These are phyloP conservation scores for Semotilus atromaculatus DNA, from an alignment of 2,797 vertebrate species.

Conservation along the genomic window DNA sequence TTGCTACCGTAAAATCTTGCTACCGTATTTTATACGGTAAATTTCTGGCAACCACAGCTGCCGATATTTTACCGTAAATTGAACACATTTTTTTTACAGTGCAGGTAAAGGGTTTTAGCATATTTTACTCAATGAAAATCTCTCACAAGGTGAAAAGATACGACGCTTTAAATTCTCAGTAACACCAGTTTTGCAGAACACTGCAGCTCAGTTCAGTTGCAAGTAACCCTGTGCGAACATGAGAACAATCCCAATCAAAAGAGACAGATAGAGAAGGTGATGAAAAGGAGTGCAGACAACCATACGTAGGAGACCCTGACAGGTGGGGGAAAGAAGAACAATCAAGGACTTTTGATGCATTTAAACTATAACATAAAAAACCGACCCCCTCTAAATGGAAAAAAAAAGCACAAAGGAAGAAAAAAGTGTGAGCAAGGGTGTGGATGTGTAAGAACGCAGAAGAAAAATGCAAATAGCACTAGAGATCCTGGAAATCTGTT, in stretches of 20 bases:
- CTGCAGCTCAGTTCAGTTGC: not conserved
- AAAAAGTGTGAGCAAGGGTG: not conserved
- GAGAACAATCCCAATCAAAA: not conserved
- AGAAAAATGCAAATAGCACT: not conserved
- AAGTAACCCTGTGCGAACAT: not conserved
- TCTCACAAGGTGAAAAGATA: not conserved
- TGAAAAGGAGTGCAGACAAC: not conserved
- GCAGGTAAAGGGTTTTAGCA: not conserved
- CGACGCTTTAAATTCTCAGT: not conserved
- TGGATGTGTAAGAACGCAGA: not conserved
- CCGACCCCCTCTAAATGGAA: not conserved
- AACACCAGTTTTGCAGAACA: not conserved
- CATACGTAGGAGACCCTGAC: not conserved
- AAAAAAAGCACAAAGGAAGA: not conserved
- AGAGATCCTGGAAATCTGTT: not conserved
- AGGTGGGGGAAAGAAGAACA: not conserved
- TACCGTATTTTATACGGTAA: too few relatives aligned
- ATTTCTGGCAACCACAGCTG: too few relatives aligned
- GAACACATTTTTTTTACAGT: too few relatives aligned
- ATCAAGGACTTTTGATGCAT: slow-evolving; percentile 15
- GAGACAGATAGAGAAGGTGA: not conserved
- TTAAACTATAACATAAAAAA: slow-evolving; percentile 25
- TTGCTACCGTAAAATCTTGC: too few relatives aligned
- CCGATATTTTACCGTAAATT: too few relatives aligned
- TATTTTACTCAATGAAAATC: not conserved